Evolutionary conservation across 2,888 invertebrate genomes (phyloP).

Genomic region (Scaptomyza cyrtandrae): DNA sequence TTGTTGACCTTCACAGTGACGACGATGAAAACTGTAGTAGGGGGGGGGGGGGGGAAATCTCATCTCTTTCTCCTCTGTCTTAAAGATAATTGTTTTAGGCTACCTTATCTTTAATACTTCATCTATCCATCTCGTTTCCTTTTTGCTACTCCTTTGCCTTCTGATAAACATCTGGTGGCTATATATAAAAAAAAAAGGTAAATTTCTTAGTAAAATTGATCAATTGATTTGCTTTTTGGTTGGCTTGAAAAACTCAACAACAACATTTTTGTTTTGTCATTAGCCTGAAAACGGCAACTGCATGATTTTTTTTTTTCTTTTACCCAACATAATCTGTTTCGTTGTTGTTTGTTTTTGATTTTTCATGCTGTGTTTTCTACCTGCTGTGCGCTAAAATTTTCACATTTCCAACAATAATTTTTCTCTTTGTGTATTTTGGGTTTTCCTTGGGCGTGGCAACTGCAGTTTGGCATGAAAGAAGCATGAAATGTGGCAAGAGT

Average conservation of each 20-base stretch:
- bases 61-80: slow-evolving; percentile 10
- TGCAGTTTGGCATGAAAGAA: slow-evolving; percentile 36
- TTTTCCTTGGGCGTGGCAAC: slow-evolving; percentile 19
- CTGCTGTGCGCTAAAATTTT: slow-evolving; percentile 58
- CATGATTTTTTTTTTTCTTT: slow-evolving; percentile 7
- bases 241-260: slow-evolving; percentile 1
- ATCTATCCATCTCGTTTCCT: slow-evolving; percentile 10
- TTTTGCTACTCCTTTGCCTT: not conserved
- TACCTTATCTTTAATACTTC: slow-evolving; percentile 16
- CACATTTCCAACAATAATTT: slow-evolving; percentile 13
- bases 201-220: slow-evolving; percentile 40
- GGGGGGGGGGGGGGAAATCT: no score
- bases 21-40: slow-evolving; percentile 3
- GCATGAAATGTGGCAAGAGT: slow-evolving; percentile 16
- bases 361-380: slow-evolving; percentile 29
- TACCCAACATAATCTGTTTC: slow-evolving; percentile 22
- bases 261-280: slow-evolving; percentile 36
- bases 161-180: slow-evolving; percentile 29
- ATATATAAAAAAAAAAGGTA: slow-evolving; percentile 3
- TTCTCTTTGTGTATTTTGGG: not conserved
- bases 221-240: slow-evolving; percentile 50
- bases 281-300: slow-evolving; percentile 16
- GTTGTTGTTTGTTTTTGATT: slow-evolving; percentile 9
- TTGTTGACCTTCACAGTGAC: slow-evolving; percentile 68
- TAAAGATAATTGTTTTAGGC: slow-evolving; percentile 27